phyloP scores from a whole-genome alignment of 2,113 vertebrate genomes.

The Zapornia atra region DNA sequence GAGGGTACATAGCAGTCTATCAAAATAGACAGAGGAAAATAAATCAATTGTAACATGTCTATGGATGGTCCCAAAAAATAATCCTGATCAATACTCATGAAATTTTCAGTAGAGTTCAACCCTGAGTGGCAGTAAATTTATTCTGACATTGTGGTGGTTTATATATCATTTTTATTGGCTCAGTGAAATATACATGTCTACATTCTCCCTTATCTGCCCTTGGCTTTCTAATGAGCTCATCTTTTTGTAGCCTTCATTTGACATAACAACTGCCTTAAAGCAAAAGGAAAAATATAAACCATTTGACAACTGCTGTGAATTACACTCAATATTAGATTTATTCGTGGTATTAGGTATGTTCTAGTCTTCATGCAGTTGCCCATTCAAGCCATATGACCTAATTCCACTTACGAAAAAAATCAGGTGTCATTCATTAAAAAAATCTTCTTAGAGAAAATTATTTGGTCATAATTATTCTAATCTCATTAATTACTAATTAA shows the following conservation, averaged over 20 bases:
- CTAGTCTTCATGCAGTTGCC: not conserved
- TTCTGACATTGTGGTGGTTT: constrained; percentile 31
- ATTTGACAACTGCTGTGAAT: not conserved
- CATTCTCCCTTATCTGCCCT: not conserved
- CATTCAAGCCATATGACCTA: not conserved
- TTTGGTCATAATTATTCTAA: not conserved
- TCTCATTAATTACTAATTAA: not conserved
- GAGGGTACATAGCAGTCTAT: not conserved
- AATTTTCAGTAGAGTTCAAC: constrained; percentile 43
- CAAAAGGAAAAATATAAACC: not conserved
- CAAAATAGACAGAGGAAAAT: constrained; percentile 3
- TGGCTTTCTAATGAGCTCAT: constrained; percentile 16
- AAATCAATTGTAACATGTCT: constrained; percentile 23
- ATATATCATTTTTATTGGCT: constrained; percentile 24
- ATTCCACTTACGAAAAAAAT: not conserved
- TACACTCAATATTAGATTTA: not conserved
- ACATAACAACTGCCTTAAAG: not conserved
- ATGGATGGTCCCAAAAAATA: constrained; percentile 33
- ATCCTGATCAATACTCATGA: constrained; percentile 18
- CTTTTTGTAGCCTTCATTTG: not conserved
- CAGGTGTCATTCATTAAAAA: not conserved
- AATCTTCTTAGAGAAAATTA: not conserved
- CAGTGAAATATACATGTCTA: constrained; percentile 34
- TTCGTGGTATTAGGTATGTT: not conserved
- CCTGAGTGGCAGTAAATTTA: constrained; percentile 20